Conservation (phyloP, 2,888 invertebrate species). For the Melieria picta region DNA sequence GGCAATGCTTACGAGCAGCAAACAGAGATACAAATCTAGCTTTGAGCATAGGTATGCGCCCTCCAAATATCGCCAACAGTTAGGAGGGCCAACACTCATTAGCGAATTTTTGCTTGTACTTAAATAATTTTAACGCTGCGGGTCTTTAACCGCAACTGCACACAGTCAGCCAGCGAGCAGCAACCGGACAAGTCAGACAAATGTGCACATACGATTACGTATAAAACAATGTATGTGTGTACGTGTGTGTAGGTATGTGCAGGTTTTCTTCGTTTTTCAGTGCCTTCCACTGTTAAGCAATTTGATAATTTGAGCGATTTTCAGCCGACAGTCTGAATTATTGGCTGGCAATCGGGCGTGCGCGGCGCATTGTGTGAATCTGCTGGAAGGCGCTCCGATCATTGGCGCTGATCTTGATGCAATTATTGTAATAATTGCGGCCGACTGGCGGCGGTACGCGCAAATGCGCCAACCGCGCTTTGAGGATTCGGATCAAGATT, state of each 20-base stretch:
- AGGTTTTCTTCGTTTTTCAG: no score
- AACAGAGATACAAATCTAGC: no score
- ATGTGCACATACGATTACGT: background rate
- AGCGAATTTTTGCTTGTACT: slow-evolving; percentile 30
- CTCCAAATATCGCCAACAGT: no score
- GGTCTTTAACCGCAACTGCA: slow-evolving; percentile 36
- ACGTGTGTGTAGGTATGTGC: background rate
- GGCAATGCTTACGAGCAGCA: background rate
- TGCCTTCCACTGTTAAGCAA: no score
- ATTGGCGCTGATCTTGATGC: slow-evolving; percentile 59
- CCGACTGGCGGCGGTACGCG: slow-evolving; percentile 31
- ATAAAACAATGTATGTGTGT: background rate
- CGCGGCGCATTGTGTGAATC: no score
- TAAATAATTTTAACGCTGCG: slow-evolving; percentile 50
- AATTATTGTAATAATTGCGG: slow-evolving; percentile 55
- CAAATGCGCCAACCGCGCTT: no score
- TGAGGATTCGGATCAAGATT: slow-evolving; percentile 47
- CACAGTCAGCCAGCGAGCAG: background rate
- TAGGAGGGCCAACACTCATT: slow-evolving; percentile 27
- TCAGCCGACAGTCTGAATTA: no score
- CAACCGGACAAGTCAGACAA: slow-evolving; percentile 6
- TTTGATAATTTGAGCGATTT: no score
- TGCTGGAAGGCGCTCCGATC: background rate
- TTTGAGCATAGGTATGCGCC: no score
- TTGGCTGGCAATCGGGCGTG: no score